Percentiles rank a stretch among this genome's conserved stretches.
phyloP scores from a whole-genome alignment of 1,140 invertebrate species.

The Protaetia brevitarsis region DNA sequence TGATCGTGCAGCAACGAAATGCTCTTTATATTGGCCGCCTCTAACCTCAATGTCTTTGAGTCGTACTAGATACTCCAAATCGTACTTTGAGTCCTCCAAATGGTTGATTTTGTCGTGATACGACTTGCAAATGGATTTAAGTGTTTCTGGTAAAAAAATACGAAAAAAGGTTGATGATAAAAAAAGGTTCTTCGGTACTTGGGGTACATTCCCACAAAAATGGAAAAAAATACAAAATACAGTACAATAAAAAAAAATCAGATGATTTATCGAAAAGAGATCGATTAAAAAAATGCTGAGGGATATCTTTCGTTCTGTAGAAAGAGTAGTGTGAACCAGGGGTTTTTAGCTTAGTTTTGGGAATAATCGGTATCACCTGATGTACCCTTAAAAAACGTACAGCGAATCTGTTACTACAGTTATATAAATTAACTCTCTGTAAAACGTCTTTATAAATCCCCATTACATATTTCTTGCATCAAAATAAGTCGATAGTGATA shows the following conservation, averaged over 20 bases:
- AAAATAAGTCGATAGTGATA: no score
- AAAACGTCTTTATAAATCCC: no score
- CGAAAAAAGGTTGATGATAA: neutral
- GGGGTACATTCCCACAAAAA: neutral
- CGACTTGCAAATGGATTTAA: conserved; percentile 79
- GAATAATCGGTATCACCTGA: no score
- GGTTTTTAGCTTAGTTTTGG: no score
- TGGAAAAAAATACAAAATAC: neutral
- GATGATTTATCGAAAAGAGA: no score
- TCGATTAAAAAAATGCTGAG: no score
- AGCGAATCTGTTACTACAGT: no score
- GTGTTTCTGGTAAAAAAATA: conserved; percentile 53
- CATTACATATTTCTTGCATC: no score
- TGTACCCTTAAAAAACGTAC: no score
- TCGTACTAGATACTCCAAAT: conserved; percentile 96
- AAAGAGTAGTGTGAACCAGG: no score
- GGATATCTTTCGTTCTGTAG: no score
- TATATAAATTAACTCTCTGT: no score
- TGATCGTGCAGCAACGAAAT: conserved; percentile 23
- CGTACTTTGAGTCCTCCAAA: conserved; percentile 95
- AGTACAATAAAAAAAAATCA: neutral
- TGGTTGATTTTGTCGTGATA: conserved; percentile 83
- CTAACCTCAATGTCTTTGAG: conserved; percentile 94
- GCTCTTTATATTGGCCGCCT: neutral
- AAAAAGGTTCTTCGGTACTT: neutral